Conservation (phyloP, 2,113 vertebrate species). For the Romanogobio albipinnatus region DNA sequence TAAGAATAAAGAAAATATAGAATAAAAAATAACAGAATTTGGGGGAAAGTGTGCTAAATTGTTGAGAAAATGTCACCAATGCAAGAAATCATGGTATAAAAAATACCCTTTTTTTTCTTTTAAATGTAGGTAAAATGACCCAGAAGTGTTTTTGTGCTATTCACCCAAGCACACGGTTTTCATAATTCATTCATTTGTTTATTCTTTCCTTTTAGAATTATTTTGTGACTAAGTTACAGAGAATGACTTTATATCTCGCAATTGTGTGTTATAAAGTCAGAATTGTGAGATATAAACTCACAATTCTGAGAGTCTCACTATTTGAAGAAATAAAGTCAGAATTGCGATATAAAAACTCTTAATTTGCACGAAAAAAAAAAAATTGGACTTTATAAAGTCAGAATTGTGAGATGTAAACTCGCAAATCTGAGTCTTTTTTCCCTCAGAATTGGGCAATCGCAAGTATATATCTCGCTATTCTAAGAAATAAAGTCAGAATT, state of each 20-base stretch:
- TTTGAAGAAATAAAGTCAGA: too few species aligned
- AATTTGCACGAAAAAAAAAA: too few species aligned
- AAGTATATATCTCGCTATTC: too few species aligned
- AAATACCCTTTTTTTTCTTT: not conserved
- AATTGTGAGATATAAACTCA: too few species aligned
- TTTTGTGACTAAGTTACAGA: not conserved
- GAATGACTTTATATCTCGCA: not conserved
- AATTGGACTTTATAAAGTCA: too few species aligned
- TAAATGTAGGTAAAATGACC: not conserved
- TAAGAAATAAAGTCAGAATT: too few species aligned
- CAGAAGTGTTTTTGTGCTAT: not conserved
- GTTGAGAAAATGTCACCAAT: not conserved
- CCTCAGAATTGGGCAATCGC: too few species aligned
- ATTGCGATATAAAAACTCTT: too few species aligned
- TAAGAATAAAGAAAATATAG: not conserved
- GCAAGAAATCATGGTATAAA: not conserved
- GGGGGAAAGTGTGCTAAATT: not conserved
- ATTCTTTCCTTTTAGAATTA: not conserved
- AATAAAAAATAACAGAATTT: not conserved
- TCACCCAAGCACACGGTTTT: not conserved
- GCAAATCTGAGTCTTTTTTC: too few species aligned
- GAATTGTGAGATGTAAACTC: too few species aligned
- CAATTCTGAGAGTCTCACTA: too few species aligned
- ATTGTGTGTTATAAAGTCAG: too few species aligned
- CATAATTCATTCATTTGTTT: not conserved